phyloP scores from a whole-genome alignment of 2,113 vertebrate genomes.

The Mixornis gularis region DNA sequence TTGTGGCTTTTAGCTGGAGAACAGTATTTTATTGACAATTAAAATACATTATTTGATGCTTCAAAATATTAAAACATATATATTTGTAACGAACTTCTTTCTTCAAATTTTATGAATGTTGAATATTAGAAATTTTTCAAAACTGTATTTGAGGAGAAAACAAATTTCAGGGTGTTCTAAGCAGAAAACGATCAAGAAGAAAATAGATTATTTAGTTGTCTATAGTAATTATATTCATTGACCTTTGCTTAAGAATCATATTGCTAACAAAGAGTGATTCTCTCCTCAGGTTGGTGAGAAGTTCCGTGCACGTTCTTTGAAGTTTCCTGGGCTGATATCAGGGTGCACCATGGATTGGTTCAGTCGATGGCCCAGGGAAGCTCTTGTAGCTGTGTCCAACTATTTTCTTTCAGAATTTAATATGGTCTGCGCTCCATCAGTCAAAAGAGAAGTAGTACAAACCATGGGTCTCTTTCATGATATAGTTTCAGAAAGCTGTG shows the following conservation, averaged over 20 bases:
- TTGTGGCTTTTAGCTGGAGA: not conserved
- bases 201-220: not conserved
- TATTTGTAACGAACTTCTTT: not conserved
- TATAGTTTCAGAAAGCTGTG: conserved; percentile 74
- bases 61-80: not conserved
- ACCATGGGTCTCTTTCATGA: conserved; percentile 78
- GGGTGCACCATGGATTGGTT: conserved; percentile 83
- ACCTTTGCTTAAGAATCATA: not conserved
- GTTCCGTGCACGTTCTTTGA: conserved; percentile 75
- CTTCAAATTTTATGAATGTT: not conserved
- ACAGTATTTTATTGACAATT: not conserved
- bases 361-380: conserved; percentile 75
- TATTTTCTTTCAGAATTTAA: conserved; percentile 70
- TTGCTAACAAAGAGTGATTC: not conserved
- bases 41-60: not conserved
- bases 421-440: conserved; percentile 70
- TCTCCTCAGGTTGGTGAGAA: conserved; percentile 74
- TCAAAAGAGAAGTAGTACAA: conserved; percentile 70
- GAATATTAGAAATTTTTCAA: not conserved
- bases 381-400: conserved; percentile 72
- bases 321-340: conserved; percentile 79
- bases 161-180: not conserved
- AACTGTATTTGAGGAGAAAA: not conserved
- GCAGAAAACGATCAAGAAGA: not conserved
- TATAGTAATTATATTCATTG: not conserved